These are phyloP conservation scores for Pterobdella sp. DNA, from an alignment of 2,888 invertebrate species.

Conservation along the genomic window DNA sequence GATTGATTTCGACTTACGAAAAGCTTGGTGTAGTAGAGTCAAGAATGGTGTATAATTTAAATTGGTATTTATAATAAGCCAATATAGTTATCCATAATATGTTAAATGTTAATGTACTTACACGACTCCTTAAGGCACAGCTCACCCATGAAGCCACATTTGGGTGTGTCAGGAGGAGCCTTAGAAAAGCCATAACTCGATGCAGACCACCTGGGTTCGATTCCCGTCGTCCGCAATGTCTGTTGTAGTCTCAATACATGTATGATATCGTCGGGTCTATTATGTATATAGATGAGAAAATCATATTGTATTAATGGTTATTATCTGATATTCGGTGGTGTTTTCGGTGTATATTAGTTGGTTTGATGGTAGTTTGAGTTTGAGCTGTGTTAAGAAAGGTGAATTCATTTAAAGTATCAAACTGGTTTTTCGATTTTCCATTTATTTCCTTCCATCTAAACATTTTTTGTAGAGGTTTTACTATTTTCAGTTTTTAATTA, in stretches of 20 bases:
- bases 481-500: no score
- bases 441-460: neutral
- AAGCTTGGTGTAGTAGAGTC: no score
- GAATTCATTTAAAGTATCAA: neutral
- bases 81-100: neutral
- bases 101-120: slow-evolving; percentile 22
- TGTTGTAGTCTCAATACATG: no score
- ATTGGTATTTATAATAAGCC: no score
- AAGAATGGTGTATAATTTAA: no score
- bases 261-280: no score
- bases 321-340: no score
- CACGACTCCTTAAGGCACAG: slow-evolving; percentile 35
- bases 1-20: no score
- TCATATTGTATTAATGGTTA: no score
- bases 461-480: no score
- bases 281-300: no score
- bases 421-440: neutral
- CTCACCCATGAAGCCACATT: slow-evolving; percentile 42
- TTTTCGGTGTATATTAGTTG: neutral
- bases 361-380: neutral
- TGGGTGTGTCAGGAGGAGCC: slow-evolving; percentile 41
- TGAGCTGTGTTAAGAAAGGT: neutral
- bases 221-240: slow-evolving; percentile 30
- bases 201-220: slow-evolving; percentile 33
- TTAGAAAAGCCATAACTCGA: slow-evolving; percentile 31